Evolutionary conservation across 2,888 invertebrate genomes (phyloP).

Genomic region (Metopia argyrocephala): DNA sequence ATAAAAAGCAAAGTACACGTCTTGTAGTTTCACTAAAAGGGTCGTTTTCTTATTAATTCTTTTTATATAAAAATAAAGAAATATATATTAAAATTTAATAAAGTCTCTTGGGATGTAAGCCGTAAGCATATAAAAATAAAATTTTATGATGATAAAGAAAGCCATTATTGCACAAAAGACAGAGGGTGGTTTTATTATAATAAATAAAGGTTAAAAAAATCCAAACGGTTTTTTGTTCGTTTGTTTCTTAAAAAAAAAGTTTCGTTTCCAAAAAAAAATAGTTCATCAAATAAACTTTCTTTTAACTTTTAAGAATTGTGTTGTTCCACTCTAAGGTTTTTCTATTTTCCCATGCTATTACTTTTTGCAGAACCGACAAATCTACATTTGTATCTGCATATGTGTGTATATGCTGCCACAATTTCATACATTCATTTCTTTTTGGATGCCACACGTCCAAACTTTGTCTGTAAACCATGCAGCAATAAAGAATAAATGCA

Average conservation of each 20-base stretch:
- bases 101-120: slow-evolving; percentile 76
- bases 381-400: too few species aligned
- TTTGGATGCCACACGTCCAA: neutral
- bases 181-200: slow-evolving; percentile 10
- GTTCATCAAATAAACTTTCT: too few species aligned
- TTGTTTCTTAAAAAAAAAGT: too few species aligned
- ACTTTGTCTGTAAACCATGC: neutral
- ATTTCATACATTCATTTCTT: neutral
- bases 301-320: too few species aligned
- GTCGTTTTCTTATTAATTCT: slow-evolving; percentile 15
- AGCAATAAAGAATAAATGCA: slow-evolving; percentile 28
- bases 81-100: slow-evolving; percentile 69
- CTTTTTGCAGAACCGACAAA: too few species aligned
- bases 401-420: too few species aligned
- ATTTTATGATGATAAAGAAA: slow-evolving; percentile 46
- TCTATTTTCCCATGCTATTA: too few species aligned
- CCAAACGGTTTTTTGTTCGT: too few species aligned
- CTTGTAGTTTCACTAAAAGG: slow-evolving; percentile 28
- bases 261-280: neutral
- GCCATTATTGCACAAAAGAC: neutral
- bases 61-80: neutral
- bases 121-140: slow-evolving; percentile 69
- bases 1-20: neutral
- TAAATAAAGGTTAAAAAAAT: too few species aligned
- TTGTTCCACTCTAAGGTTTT: too few species aligned